Percentiles rank a stretch among this genome's conserved stretches.
These are phyloP conservation scores for Arizona elegans DNA, from an alignment of 2,113 vertebrate species.

Conservation along the genomic window DNA sequence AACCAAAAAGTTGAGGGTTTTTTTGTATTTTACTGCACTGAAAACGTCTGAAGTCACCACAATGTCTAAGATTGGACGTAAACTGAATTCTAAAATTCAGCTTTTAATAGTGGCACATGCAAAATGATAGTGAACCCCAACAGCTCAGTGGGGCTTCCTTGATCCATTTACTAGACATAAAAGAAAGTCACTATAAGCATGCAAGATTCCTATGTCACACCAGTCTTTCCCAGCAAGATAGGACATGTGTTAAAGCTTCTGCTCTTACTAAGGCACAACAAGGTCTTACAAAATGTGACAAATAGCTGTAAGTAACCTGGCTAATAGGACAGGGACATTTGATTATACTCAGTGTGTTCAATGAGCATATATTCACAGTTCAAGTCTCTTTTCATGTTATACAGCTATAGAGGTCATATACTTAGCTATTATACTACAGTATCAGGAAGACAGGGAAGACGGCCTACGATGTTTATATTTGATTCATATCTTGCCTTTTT, in stretches of 20 bases:
- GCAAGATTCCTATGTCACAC: not conserved
- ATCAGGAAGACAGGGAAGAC: not conserved
- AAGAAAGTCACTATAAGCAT: too few relatives aligned
- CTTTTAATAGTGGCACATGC: not conserved
- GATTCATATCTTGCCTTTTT: not conserved
- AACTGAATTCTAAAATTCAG: not conserved
- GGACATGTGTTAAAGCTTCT: not conserved
- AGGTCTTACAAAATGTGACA: not conserved
- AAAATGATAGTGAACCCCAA: not conserved
- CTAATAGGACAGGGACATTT: not conserved
- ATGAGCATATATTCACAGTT: not conserved
- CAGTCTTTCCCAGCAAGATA: not conserved
- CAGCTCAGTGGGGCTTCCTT: not conserved
- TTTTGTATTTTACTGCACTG: not conserved
- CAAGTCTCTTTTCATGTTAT: not conserved
- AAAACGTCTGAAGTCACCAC: not conserved
- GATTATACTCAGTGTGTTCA: not conserved
- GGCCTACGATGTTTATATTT: not conserved
- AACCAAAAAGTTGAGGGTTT: not conserved
- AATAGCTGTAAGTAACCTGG: not conserved
- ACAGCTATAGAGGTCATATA: not conserved
- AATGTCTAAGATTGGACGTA: not conserved
- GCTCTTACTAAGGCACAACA: not conserved
- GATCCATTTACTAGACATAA: not conserved
- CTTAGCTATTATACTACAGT: not conserved